Percentiles rank a stretch among this genome's conserved stretches.
Evolutionary conservation across 1,140 invertebrate species (phyloP).

Genomic region (Eurytemora carolleeae): DNA sequence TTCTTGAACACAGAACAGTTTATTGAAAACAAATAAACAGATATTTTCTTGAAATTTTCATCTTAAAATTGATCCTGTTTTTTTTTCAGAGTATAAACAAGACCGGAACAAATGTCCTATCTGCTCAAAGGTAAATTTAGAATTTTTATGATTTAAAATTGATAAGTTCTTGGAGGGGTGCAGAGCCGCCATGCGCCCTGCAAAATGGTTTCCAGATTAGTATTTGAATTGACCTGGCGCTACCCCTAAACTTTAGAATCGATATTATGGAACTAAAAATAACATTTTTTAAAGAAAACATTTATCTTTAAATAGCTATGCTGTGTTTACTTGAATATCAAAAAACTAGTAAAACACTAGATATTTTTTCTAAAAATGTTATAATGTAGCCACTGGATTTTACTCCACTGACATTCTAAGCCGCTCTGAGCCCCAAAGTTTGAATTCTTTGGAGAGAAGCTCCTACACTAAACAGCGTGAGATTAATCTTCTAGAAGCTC

Average conservation of each 20-base stretch:
- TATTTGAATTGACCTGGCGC: too few species aligned
- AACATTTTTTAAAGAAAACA: slow-evolving; percentile 22
- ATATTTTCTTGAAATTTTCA: slow-evolving; percentile 20
- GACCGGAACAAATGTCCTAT: too few species aligned
- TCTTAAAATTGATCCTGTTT: slow-evolving; percentile 24
- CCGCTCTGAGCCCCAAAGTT: too few species aligned
- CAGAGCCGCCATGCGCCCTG: too few species aligned
- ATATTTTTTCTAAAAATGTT: slow-evolving; percentile 19
- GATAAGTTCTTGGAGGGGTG: slow-evolving; percentile 24
- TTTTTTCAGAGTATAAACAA: too few species aligned
- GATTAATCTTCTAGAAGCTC: too few species aligned
- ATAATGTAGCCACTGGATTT: neutral
- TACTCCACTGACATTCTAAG: neutral
- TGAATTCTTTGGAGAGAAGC: too few species aligned
- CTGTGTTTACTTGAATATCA: slow-evolving; percentile 31
- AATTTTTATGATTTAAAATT: too few species aligned
- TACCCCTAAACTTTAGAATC: slow-evolving; percentile 26
- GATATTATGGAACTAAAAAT: slow-evolving; percentile 28
- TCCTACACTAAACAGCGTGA: too few species aligned
- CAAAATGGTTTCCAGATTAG: too few species aligned
- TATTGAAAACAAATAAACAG: slow-evolving; percentile 13
- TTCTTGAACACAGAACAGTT: slow-evolving; percentile 4
- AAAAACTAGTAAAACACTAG: too few species aligned
- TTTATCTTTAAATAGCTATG: slow-evolving; percentile 26
- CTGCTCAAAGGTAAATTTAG: too few species aligned